Percentiles rank a stretch among this genome's conserved stretches.
phyloP scores from a whole-genome alignment of 2,113 vertebrate genomes.

The Semnornis frantzii region DNA sequence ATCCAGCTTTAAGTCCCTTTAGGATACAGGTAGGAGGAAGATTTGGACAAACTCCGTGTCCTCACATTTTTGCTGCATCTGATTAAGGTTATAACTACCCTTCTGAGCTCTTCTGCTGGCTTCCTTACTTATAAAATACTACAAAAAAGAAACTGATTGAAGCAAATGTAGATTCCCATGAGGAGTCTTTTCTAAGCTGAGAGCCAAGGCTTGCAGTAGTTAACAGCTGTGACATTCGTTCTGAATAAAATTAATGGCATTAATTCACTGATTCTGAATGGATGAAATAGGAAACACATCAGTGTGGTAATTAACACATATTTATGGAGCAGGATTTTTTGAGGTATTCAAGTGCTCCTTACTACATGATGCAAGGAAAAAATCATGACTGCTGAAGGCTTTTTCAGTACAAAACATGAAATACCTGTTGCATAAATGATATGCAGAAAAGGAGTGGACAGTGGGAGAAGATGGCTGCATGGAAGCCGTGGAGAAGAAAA shows the following conservation, averaged over 20 bases:
- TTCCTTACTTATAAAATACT: constrained; percentile 44
- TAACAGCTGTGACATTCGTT: constrained; percentile 25
- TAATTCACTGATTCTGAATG: neutral
- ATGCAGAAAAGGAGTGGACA: neutral
- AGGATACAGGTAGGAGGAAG: constrained; percentile 9
- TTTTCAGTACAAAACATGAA: neutral
- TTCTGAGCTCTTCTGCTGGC: neutral
- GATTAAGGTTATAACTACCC: constrained; percentile 39
- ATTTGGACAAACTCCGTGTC: constrained; percentile 18
- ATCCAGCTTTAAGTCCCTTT: neutral
- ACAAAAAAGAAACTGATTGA: constrained; percentile 17
- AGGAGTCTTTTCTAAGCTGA: constrained; percentile 28
- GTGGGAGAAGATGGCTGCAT: neutral
- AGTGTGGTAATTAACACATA: constrained; percentile 1
- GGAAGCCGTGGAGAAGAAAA: neutral
- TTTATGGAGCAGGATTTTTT: neutral
- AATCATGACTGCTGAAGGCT: neutral
- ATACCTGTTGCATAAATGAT: neutral
- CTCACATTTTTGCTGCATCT: constrained; percentile 23
- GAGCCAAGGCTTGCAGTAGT: neutral
- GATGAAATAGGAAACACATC: constrained; percentile 10
- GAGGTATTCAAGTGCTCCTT: neutral
- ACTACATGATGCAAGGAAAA: neutral
- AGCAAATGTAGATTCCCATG: constrained; percentile 22
- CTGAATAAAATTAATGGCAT: neutral